Conservation (phyloP, 1,140 invertebrate species). For the Rhagoletis pomonella region DNA sequence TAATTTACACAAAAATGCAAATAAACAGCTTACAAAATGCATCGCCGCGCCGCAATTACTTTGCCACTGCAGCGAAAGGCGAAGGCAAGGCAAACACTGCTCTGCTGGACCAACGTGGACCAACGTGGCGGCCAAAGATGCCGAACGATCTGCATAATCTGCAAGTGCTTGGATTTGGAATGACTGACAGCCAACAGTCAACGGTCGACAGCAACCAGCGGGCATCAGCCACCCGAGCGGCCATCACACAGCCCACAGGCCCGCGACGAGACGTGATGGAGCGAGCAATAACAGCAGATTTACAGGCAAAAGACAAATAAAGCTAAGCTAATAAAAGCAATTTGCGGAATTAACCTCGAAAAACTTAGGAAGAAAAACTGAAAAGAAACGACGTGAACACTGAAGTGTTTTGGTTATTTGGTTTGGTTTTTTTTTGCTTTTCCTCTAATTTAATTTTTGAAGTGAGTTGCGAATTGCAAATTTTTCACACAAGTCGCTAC, state of each 20-base stretch:
- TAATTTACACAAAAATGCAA: slow-evolving; percentile 42
- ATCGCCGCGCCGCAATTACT: slow-evolving; percentile 12
- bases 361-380: not conserved
- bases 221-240: not conserved
- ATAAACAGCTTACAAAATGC: slow-evolving; percentile 28
- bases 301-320: slow-evolving; percentile 73
- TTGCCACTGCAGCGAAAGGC: slow-evolving; percentile 29
- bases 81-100: too few relatives aligned
- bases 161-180: slow-evolving; percentile 58
- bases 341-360: slow-evolving; percentile 67
- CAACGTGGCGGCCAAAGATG: not conserved
- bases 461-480: not conserved
- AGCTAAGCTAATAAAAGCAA: slow-evolving; percentile 73
- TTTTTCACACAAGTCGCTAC: not conserved
- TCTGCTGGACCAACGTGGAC: too few relatives aligned
- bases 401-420: not conserved
- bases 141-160: slow-evolving; percentile 23
- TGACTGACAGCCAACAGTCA: slow-evolving; percentile 70
- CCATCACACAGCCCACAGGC: slow-evolving; percentile 59
- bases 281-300: slow-evolving; percentile 65
- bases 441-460: not conserved
- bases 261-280: too few relatives aligned
- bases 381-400: not conserved
- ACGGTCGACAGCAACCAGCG: slow-evolving; percentile 58
- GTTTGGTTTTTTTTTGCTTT: not conserved